phyloP scores from a whole-genome alignment of 2,113 vertebrate species.

The Alces alces region DNA sequence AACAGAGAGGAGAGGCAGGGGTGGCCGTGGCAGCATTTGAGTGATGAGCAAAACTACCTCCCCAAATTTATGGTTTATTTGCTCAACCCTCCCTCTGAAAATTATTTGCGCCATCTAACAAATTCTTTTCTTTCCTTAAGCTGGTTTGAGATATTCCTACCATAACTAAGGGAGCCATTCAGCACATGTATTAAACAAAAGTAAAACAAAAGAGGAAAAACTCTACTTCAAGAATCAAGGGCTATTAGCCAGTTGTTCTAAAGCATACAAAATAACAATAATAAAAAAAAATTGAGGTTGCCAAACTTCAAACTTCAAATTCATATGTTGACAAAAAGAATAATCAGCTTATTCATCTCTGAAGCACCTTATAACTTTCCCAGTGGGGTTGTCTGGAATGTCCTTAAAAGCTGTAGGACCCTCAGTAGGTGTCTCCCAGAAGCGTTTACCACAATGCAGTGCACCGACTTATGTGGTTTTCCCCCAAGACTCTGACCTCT shows the following conservation, averaged over 20 bases:
- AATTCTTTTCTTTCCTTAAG: background rate
- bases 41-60: background rate
- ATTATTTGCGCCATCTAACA: background rate
- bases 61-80: background rate
- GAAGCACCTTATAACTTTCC: background rate
- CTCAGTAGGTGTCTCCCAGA: background rate
- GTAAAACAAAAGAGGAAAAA: background rate
- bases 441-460: background rate
- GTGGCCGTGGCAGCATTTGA: background rate
- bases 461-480: background rate
- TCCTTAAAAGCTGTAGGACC: background rate
- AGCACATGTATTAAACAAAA: background rate
- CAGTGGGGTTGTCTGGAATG: fast-evolving
- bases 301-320: background rate
- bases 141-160: background rate
- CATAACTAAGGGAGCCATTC: background rate
- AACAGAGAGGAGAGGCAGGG: background rate
- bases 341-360: background rate
- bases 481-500: background rate
- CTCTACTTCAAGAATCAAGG: background rate
- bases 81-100: background rate
- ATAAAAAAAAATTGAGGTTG: background rate
- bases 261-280: background rate
- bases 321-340: background rate
- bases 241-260: background rate